Evolutionary conservation across 2,888 invertebrate genomes (phyloP), one percentile per base, ranked within the genome.

Genomic region (Philopedon plagiatum): DNA sequence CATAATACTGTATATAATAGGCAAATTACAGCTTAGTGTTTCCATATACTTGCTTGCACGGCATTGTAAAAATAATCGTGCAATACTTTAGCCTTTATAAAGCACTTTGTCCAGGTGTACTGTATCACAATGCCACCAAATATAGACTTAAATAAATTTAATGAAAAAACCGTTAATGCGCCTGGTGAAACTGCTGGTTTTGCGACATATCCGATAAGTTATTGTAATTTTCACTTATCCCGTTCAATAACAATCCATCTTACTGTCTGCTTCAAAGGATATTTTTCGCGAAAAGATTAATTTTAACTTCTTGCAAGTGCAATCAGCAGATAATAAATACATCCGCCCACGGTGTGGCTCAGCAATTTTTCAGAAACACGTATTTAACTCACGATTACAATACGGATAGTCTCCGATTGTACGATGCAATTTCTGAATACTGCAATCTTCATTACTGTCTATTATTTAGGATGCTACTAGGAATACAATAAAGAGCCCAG

Each of bases 241-340:
- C 74, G 57, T 73, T 74, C 77, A 76, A 77, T 75, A 75, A 73
- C 76, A 64, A 78, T 77, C 72, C 58, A 75, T 78, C 78, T 76
- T 75, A 44, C 76, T 74, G 76, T 71, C 67, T 71, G 68, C 54
- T 74, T 73, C 67, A 74, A 75, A 73, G 74, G 67, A 73, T 74
- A 75, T 76, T 75, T 76, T 75, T 75, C 70, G 69, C 68, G 69
- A 66, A 73, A 75, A 75, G 76, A 78, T 76, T 75, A 76, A 78
- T 78, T 76, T 76, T 57, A 71, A 63, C 70, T 71, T 74, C 73
- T 77, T 61, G 70, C 78, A 73, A 76, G 75, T 76, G 78, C 76
- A 77, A 79, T 78, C 78, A 76, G 74, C 77, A 76, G 76, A 78
- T 78, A 79, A 79, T 79, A 79, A 79, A 79, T 78, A 74, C 65